Base-by-base conservation (phyloP, 2,888 invertebrate species). In the Cantharis lateralis region DNA sequence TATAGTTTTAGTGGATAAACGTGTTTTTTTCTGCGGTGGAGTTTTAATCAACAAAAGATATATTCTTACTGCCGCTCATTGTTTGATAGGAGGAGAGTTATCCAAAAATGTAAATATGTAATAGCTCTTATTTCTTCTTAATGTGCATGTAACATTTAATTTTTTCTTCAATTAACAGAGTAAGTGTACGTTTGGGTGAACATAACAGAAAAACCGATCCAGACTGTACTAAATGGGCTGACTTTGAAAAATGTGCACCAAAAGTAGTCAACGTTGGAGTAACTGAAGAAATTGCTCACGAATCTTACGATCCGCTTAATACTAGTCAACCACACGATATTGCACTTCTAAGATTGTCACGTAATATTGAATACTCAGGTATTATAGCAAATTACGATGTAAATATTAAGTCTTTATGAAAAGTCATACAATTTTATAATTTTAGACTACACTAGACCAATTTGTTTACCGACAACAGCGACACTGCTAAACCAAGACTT, bases 51-150 rank as follows among this genome's bases (percentile, higher is more conserved):
- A 90, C 71, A 88, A 89, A 0, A 90, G 91, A 76, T 95, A 95
- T 83, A 91, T 95, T 10, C 82, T 95, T 70, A 95, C 95, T 0
- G 95, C 95, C 0, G 94, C 93, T 0, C 95, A 95, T 84, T 95
- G 95, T 82, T 89, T 95, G 20, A 92, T 91, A 83, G 92, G 92
- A 1, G 89, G 91, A 61, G 92, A 92, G 75, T 86, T 94, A 15
- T 93, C 93, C 0, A 81, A 83, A 5, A 89, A 88, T 28, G 94
- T 93, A 93, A 90, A 86, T 80, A 83, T 94, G 90, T 92, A 87
- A 90, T n/a, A 2, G n/a, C 32, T 32, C 32, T 13, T n/a, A n/a
- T n/a, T n/a, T n/a, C n/a, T n/a, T n/a, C n/a, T n/a, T 13, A n/a
- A n/a, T 7, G 7, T n/a, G 7, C 9, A 48, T n/a, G n/a, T 48